Evolutionary conservation across 2,113 vertebrate genomes (phyloP).

Genomic region (Bubo bubo): DNA sequence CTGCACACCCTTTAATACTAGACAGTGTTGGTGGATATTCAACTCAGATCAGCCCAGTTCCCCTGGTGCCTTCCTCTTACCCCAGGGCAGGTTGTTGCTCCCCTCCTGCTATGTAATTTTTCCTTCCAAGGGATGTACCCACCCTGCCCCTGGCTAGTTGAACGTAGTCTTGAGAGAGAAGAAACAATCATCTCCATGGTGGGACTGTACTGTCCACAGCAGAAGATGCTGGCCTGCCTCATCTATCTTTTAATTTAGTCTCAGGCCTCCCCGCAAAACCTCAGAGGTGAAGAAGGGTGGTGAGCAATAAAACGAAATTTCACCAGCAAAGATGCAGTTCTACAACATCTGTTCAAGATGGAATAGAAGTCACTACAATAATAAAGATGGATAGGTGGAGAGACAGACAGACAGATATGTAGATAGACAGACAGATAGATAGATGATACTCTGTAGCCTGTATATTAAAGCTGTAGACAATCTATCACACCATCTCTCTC

Average conservation of each 20-base stretch:
- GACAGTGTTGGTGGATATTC: not conserved
- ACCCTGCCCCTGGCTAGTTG: not conserved
- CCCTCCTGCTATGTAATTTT: accelerated
- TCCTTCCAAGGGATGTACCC: not conserved
- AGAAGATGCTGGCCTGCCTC: not conserved
- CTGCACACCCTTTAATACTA: not conserved
- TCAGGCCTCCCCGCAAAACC: not conserved
- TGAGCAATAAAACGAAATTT: not conserved
- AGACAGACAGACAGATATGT: slow-evolving; percentile 7
- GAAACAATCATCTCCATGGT: accelerated
- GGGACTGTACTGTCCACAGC: not conserved
- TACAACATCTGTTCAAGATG: not conserved
- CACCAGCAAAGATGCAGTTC: not conserved
- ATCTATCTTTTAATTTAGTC: not conserved
- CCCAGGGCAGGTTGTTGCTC: not conserved
- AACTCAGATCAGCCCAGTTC: not conserved
- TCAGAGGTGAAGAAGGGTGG: not conserved
- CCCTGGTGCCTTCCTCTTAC: not conserved
- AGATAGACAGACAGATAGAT: slow-evolving; percentile 22
- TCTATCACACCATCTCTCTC: not conserved
- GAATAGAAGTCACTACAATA: not conserved
- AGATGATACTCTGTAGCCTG: not conserved
- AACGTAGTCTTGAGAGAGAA: accelerated
- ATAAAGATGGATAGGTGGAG: slow-evolving; percentile 10
- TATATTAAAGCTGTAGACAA: slow-evolving; percentile 5